A percentile compares a stretch with the other conserved stretches of the same genome.
Evolutionary conservation across 2,888 invertebrate genomes (phyloP).

Genomic region (Agrilus mali): DNA sequence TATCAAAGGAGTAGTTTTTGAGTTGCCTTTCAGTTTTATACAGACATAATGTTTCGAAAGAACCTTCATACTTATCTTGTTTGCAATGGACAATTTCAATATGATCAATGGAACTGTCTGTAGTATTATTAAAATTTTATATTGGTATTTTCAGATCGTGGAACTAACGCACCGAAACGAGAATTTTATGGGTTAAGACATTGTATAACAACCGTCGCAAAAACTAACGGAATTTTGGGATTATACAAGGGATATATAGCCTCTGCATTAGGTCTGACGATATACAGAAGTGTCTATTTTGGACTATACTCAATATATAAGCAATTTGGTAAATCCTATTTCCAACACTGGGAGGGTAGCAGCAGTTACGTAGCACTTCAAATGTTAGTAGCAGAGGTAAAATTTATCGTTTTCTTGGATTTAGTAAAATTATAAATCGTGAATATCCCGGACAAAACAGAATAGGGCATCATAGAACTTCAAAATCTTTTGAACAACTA

Average conservation of each 20-base stretch:
- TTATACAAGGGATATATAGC: constrained; percentile 11
- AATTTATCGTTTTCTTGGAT: neutral
- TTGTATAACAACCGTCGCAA: constrained; percentile 4
- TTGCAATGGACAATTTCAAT: no score
- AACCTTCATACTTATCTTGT: no score
- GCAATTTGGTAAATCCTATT: neutral
- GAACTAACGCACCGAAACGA: constrained; percentile 3
- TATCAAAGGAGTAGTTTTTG: no score
- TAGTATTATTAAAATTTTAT: no score
- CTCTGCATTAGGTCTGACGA: constrained; percentile 8
- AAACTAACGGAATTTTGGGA: constrained; percentile 10
- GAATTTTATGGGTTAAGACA: constrained; percentile 8
- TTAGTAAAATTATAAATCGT: no score
- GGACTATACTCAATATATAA: constrained; percentile 11
- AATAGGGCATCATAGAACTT: no score
- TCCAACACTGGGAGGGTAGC: neutral
- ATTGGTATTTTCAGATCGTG: constrained; percentile 1
- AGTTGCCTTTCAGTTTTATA: no score
- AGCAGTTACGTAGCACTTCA: neutral
- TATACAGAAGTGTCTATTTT: constrained; percentile 14
- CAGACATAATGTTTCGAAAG: no score
- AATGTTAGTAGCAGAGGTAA: neutral
- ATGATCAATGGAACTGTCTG: no score
- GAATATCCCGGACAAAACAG: no score
- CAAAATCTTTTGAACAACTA: no score